Percentiles rank a stretch among this genome's conserved stretches.
These are phyloP conservation scores for Dryobates pubescens DNA, from an alignment of 2,797 vertebrate species.

Conservation along the genomic window DNA sequence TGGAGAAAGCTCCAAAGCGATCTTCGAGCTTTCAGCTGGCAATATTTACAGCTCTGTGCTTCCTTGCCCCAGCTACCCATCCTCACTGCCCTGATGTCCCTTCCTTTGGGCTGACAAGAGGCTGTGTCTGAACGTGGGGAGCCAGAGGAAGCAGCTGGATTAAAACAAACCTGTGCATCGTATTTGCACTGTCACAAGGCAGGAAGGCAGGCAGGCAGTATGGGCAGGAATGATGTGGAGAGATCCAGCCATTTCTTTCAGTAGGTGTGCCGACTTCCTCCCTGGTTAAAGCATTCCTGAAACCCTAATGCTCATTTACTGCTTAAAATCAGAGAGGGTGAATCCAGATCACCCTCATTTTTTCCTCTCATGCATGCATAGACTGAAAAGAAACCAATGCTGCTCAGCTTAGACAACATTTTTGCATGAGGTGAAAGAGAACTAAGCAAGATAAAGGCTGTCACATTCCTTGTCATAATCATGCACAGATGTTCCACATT, in stretches of 20 bases:
- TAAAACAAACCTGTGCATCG: neutral
- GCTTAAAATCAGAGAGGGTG: neutral
- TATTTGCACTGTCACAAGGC: neutral
- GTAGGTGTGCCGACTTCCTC: neutral
- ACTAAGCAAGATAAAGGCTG: neutral
- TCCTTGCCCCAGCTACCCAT: neutral
- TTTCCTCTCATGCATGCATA: neutral
- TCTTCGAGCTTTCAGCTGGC: neutral
- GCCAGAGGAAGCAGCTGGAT: neutral
- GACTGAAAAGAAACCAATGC: neutral
- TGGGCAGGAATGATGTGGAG: neutral
- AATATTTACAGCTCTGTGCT: neutral
- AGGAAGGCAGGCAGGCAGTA: neutral
- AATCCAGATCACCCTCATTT: neutral
- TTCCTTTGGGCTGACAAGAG: neutral
- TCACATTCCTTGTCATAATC: slow-evolving; percentile 30
- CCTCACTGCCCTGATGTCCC: neutral
- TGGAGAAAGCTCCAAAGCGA: neutral
- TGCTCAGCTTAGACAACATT: neutral
- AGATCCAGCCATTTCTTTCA: neutral
- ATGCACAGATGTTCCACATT: slow-evolving; percentile 48
- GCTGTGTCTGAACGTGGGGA: neutral
- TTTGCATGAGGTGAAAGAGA: neutral
- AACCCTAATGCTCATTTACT: neutral
- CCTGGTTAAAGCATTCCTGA: neutral